Evolutionary conservation across 2,113 vertebrate species (phyloP).

Genomic region (Clinocottus analis): DNA sequence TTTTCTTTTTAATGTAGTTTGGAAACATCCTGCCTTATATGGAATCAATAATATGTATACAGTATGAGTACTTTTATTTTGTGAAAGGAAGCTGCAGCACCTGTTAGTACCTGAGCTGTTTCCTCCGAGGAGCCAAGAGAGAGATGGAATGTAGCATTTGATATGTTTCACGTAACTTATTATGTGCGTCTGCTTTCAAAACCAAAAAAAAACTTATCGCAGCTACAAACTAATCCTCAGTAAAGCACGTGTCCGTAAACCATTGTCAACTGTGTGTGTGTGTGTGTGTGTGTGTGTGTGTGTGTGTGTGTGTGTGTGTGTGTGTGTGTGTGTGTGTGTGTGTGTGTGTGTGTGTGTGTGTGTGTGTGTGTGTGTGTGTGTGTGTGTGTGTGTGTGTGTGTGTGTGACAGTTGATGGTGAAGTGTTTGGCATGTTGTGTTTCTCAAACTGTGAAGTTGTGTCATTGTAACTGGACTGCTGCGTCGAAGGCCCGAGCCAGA

Average conservation of each 20-base stretch:
- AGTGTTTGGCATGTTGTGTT: conserved; percentile 35
- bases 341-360: too few species aligned
- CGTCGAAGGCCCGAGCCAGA: conserved; percentile 30
- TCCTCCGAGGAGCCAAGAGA: conserved; percentile 26
- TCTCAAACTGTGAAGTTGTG: conserved; percentile 26
- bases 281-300: neutral
- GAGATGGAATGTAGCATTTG: conserved; percentile 41
- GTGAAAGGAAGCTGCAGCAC: conserved; percentile 6
- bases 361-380: too few species aligned
- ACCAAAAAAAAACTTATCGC: conserved; percentile 36
- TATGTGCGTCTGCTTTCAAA: conserved; percentile 27
- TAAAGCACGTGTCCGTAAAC: neutral
- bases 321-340: too few species aligned
- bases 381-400: neutral
- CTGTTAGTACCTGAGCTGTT: conserved; percentile 25
- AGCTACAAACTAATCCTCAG: conserved; percentile 19
- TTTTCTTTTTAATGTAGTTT: conserved; percentile 15
- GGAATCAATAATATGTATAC: neutral
- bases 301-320: too few species aligned
- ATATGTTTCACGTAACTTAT: neutral
- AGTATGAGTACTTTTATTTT: conserved; percentile 10
- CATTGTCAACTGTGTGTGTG: neutral
- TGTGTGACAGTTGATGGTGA: too few species aligned
- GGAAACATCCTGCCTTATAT: conserved; percentile 60
- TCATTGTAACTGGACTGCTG: conserved; percentile 7